A percentile compares a stretch with the other conserved stretches of the same genome.
phyloP scores from a whole-genome alignment of 2,888 invertebrate species.

The Caenorhabditis afra region DNA sequence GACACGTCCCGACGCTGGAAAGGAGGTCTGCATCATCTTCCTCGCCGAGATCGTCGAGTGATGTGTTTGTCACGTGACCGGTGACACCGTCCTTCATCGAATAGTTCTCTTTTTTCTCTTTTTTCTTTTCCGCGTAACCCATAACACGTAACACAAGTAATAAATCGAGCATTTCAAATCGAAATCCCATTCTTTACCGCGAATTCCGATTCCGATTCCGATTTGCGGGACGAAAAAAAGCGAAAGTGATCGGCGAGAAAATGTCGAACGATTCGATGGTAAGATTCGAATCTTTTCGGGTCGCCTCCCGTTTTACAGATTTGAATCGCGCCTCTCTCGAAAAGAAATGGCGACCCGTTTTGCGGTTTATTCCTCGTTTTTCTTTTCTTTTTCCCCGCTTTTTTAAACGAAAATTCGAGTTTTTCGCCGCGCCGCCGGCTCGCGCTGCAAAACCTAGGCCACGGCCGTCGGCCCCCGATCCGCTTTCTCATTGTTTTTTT shows the following conservation, averaged over 20 bases:
- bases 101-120: too few species aligned
- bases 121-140: background rate
- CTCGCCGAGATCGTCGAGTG: conserved; percentile 68
- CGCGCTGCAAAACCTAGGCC: too few species aligned
- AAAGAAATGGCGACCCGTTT: too few species aligned
- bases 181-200: too few species aligned
- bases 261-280: conserved; percentile 16
- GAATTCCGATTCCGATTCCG: too few species aligned
- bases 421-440: too few species aligned
- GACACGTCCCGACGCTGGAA: conserved; percentile 49
- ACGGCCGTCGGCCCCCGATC: too few species aligned
- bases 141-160: too few species aligned
- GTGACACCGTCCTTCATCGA: conserved; percentile 4
- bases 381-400: too few species aligned
- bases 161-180: conserved; percentile 8
- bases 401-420: too few species aligned
- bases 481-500: background rate
- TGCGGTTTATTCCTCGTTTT: too few species aligned
- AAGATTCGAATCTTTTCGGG: conserved; percentile 20
- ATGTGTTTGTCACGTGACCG: conserved; percentile 1
- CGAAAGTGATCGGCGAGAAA: conserved; percentile 6
- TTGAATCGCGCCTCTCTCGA: background rate
- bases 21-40: conserved; percentile 74
- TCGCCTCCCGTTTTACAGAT: conserved; percentile 2
- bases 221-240: background rate